Evolutionary conservation across 35 echinoderm and acorn worm species (phyloP).

Genomic region (Patiria miniata): DNA sequence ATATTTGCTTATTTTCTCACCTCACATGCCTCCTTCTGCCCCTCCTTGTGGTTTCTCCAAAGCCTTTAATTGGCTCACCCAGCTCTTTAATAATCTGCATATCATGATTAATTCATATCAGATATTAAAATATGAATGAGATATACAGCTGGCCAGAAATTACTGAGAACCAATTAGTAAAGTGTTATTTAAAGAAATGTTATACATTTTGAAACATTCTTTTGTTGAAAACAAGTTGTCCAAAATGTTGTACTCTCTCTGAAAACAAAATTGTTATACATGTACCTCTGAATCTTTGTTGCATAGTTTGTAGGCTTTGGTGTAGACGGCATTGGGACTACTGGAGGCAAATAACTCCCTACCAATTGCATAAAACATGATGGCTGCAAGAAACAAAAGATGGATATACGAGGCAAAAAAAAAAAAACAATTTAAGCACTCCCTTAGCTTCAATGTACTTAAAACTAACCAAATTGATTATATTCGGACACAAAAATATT

Average conservation of each 20-base stretch:
- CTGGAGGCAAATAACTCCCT: constrained; percentile 84
- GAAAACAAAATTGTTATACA: too few relatives aligned
- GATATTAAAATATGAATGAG: neutral
- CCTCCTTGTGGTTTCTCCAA: constrained; percentile 89
- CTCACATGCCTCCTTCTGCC: constrained; percentile 85
- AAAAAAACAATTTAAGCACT: too few relatives aligned
- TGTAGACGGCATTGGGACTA: constrained; percentile 90
- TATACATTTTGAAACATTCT: too few relatives aligned
- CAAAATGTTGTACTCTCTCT: too few relatives aligned
- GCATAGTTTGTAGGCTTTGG: constrained; percentile 77
- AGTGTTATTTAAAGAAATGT: too few relatives aligned
- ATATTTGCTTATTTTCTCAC: constrained; percentile 31
- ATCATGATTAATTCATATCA: constrained; percentile 32
- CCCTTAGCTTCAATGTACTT: too few relatives aligned
- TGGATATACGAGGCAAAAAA: too few relatives aligned
- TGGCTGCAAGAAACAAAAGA: constrained; percentile 22
- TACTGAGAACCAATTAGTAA: too few relatives aligned
- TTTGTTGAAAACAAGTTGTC: too few relatives aligned
- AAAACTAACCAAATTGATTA: constrained; percentile 30
- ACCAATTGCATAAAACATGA: constrained; percentile 90
- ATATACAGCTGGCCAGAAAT: neutral
- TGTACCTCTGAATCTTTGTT: constrained; percentile 75
- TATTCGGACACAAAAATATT: neutral
- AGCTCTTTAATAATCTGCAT: constrained; percentile 73
- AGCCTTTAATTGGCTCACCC: constrained; percentile 89